Base-by-base conservation (phyloP, 2,113 vertebrate species). In the Bos javanicus region DNA sequence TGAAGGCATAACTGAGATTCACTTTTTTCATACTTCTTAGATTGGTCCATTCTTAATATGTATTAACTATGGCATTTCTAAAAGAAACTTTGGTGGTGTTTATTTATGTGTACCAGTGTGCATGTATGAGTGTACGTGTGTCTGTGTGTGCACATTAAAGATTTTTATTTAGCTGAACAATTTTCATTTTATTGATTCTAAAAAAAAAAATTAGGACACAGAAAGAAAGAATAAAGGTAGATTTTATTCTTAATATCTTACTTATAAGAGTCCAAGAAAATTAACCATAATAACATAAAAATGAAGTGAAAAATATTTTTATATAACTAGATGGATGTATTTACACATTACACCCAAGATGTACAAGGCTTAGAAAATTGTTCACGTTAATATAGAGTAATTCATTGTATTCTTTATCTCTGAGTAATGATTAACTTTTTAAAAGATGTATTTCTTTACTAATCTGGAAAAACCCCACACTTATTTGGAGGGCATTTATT, bases 111-210 rank as follows among this genome's bases (percentile, higher is more conserved):
- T 80, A n/a, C 19, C 17, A 85, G 3, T 67, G 36, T 81, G 7
- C 3, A 28, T 14, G 13, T 9, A 1, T 81, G 52, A 54, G 7
- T 80, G 16, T 50, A 10, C 2, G 3, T 48, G 14, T 90, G 33
- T 80, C 15, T 76, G 5, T 67, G 25, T 33, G 33, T 26, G 6
- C 9, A 88, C 6, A 57, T 39, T 71, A 54, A 90, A 60, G 6
- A 80, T 90, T 94, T 95, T 96, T 92, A 90, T 90, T 87, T 97
- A 39, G 30, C 25, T 92, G n/a, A 95, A 76, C 33, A 80, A 36
- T 95, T 96, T 95, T 95, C 23, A 60, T 80, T 92, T 93, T 81
- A 39, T 92, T 90, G 28, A 92, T 81, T 80, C 50, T 94, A 86
- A 36, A 86, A 90, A 50, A 56, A 96, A 91, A 4, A 15, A 92